Evolutionary conservation across 2,797 vertebrate species (phyloP).

Genomic region (Danio choprae): DNA sequence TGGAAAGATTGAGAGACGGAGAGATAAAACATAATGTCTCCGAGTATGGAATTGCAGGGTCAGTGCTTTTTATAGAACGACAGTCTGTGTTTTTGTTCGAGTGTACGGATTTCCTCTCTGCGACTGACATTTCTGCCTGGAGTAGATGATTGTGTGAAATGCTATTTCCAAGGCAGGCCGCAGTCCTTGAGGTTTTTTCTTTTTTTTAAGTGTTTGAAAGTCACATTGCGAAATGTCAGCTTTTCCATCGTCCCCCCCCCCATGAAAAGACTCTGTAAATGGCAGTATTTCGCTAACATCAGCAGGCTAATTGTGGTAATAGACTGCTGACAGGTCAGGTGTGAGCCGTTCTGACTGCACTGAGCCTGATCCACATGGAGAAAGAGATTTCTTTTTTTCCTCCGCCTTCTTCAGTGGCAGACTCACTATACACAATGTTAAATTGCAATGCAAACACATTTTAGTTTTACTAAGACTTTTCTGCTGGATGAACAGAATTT

Average conservation of each 20-base stretch:
- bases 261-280: constrained; percentile 64
- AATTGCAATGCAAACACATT: constrained; percentile 63
- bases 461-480: constrained; percentile 55
- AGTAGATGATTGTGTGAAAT: constrained; percentile 65
- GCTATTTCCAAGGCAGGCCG: constrained; percentile 65
- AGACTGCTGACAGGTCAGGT: constrained; percentile 66
- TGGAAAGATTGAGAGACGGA: constrained; percentile 50
- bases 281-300: constrained; percentile 66
- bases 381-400: constrained; percentile 27
- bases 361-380: constrained; percentile 58
- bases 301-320: constrained; percentile 66
- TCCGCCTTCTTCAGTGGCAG: constrained; percentile 43
- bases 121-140: constrained; percentile 66
- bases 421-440: constrained; percentile 44
- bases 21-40: constrained; percentile 58
- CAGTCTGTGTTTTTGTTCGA: constrained; percentile 56
- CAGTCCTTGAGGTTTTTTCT: constrained; percentile 59
- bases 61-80: constrained; percentile 60
- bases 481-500: constrained; percentile 55
- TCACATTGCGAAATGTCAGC: constrained; percentile 65
- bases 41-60: constrained; percentile 60
- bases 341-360: constrained; percentile 57
- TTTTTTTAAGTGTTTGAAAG: constrained; percentile 60
- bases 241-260: constrained; percentile 51
- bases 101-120: constrained; percentile 57